Base-by-base conservation (phyloP, 2,888 invertebrate genomes). In the Drosophila buzzatii region DNA sequence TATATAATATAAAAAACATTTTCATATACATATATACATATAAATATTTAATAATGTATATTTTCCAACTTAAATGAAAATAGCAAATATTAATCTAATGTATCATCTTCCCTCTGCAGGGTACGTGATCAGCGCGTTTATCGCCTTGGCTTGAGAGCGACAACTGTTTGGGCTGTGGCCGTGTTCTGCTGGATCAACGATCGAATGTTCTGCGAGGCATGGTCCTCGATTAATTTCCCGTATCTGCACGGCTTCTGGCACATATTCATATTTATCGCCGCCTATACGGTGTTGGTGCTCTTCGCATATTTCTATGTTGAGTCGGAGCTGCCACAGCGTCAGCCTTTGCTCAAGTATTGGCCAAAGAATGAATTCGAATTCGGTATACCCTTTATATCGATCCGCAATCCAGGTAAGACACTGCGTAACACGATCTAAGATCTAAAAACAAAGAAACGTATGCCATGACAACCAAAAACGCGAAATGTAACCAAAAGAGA, bases 231-330 rank as follows among this genome's bases (percentile, higher is more conserved):
- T 14, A 95, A 96, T 93, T 96, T 97, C 85, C 97, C 97, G 0
- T 97, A 97, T 92, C 94, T 97, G 88, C 97, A 97, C 91, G 96
- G 96, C 14, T 94, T 97, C 20, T 97, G 97, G 97, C 97, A 97
- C 91, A 93, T 97, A 16, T 95, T 97, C 60, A 96, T 97, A 79
- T 97, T 96, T 88, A 96, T 97, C 57, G 95, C 96, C 0, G 95
- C 96, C 39, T 97, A 97, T 85, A 96, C 96, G 7, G 95, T 95
- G 16, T 94, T 96, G 20, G 97, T 97, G 8, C 94, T 97, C 0
- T 96, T 96, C 89, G 96, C 97, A 0, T 97, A 96, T 91, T 96
- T 97, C 91, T 95, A 96, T 82, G 97, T 96, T 0, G 94, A 94
- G 61, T 95, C 96, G 56, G 96, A 97, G 88, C 94, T 94, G 70